Base-by-base conservation (phyloP, 2,888 invertebrate genomes). In the Hypomecis atomaria region DNA sequence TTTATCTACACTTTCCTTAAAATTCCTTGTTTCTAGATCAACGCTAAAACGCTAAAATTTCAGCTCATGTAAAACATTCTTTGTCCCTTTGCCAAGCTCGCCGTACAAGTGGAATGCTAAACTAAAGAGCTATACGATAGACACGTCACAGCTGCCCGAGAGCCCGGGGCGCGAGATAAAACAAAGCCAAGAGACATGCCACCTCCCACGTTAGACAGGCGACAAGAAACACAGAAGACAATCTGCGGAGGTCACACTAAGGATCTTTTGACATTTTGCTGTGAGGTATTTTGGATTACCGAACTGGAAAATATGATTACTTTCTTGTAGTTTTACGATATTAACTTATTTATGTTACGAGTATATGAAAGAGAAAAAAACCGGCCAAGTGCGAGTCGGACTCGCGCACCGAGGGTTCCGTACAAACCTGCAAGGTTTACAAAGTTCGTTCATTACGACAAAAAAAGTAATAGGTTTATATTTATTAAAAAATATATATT, bases 141-240 rank as follows among this genome's bases (percentile, higher is more conserved):
- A 57, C 45, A 38, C 42, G 54, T 63, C 48, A 52, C 43, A 42
- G 44, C 43, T 42, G 44, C 48, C 50, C 43, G 13, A 9, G 36
- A 44, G 53, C 52, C 40, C 57, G 38, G 36, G 58, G 47, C 52
- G 6, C 13, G 37, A 54, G 62, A 64, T 64, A 64, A 64, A 64
- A 59, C 59, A 59, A 64, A 64, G 50, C 55, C 8, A 55, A 13
- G 7, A 9, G 11, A 64, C 64, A 59, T 50, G 55, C 56, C 59
- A 52, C 58, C 53, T 54, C 33, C 44, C 55, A 40, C 37, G 55
- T 62, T 45, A 45, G n/a, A 13, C 11, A 36, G 7, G 13, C 47
- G 40, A 53, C 53, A 42, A 40, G 23, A 11, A 11, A 34, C 23
- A 43, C 45, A 37, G 45, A 23, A 36, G 43, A 40, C 50, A 52